These are phyloP conservation scores for Gephyroberyx darwinii DNA, from an alignment of 2,797 vertebrate genomes.

Conservation along the genomic window DNA sequence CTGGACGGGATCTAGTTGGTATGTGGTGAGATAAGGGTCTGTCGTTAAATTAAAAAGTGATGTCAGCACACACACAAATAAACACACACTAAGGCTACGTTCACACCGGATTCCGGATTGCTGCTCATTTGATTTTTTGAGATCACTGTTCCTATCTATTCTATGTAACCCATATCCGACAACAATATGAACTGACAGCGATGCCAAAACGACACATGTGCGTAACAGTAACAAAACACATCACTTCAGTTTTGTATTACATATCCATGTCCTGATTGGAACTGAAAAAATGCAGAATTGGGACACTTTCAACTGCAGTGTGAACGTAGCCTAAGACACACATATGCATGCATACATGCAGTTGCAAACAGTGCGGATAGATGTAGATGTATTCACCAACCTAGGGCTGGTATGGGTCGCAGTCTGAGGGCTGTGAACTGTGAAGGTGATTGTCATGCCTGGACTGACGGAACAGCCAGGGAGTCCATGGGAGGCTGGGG, in stretches of 20 bases:
- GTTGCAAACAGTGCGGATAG: no score
- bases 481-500: constrained; percentile 48
- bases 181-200: no score
- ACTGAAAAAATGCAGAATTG: constrained; percentile 16
- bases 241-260: no score
- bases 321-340: neutral
- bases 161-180: constrained; percentile 2
- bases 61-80: neutral
- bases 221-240: neutral
- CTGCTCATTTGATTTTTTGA: neutral
- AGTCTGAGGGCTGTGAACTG: constrained; percentile 35
- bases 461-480: constrained; percentile 20
- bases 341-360: no score
- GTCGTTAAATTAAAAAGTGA: constrained; percentile 46
- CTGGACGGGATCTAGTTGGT: constrained; percentile 68
- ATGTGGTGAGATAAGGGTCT: constrained; percentile 43
- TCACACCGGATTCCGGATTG: neutral
- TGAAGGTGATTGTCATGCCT: constrained; percentile 64
- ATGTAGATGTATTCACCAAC: constrained; percentile 49
- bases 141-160: neutral
- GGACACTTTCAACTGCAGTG: no score
- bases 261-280: neutral
- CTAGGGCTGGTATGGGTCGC: constrained; percentile 47
- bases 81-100: neutral
- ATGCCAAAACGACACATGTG: neutral